phyloP scores from a whole-genome alignment of 35 echinoderm and acorn worm genomes.

The Eucidaris tribuloides region DNA sequence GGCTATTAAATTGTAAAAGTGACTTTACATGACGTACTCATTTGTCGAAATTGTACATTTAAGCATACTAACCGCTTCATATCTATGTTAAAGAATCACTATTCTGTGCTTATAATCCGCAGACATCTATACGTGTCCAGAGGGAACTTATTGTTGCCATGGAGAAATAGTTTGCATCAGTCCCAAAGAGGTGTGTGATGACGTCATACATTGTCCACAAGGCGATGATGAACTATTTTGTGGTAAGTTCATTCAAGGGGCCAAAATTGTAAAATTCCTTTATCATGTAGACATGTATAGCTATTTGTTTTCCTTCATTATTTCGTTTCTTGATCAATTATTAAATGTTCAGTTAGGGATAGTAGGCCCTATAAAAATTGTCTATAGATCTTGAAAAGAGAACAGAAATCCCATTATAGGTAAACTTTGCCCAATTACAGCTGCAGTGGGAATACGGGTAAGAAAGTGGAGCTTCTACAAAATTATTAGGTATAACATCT shows the following conservation, averaged over 20 bases:
- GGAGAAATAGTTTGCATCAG: slow-evolving; percentile 5
- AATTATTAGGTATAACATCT: too few relatives aligned
- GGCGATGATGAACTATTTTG: slow-evolving; percentile 69
- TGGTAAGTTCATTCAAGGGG: slow-evolving; percentile 23
- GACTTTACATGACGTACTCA: too few relatives aligned
- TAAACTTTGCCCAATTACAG: too few relatives aligned
- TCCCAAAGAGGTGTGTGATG: slow-evolving; percentile 47
- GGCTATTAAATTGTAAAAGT: too few relatives aligned
- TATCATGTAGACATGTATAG: neutral
- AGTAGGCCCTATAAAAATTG: neutral
- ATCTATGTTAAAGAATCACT: too few relatives aligned
- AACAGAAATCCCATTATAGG: neutral
- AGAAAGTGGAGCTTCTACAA: too few relatives aligned
- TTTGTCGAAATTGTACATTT: too few relatives aligned
- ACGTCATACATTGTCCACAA: slow-evolving; percentile 43
- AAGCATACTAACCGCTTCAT: too few relatives aligned
- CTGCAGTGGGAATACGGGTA: too few relatives aligned
- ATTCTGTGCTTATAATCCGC: too few relatives aligned
- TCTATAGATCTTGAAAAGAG: neutral
- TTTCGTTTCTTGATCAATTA: neutral
- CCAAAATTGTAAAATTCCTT: neutral
- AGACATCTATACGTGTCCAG: slow-evolving; percentile 46
- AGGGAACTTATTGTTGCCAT: slow-evolving; percentile 47
- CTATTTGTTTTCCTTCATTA: neutral
- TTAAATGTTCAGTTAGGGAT: neutral